Evolutionary conservation across 2,113 vertebrate genomes (phyloP).

Genomic region (Microcebus lehilahytsara): DNA sequence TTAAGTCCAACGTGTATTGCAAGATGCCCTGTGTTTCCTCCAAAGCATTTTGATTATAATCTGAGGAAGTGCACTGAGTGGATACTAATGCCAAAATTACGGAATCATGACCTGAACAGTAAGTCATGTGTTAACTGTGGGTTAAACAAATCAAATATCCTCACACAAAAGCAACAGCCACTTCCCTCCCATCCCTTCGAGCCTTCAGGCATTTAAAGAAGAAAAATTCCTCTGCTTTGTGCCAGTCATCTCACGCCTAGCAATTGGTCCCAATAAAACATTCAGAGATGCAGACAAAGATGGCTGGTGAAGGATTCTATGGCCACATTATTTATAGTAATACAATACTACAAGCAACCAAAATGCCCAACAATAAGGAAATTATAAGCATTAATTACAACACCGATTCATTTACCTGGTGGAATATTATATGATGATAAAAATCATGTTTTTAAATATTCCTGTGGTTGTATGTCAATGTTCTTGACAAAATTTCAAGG

Average conservation of each 20-base stretch:
- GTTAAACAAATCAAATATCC: neutral
- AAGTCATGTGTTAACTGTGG: neutral
- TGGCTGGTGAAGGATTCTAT: neutral
- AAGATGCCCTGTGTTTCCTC: neutral
- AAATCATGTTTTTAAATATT: neutral
- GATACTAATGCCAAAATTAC: neutral
- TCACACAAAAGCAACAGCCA: neutral
- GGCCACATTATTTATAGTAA: neutral
- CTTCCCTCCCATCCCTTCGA: neutral
- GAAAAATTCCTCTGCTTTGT: neutral
- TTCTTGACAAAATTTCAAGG: constrained; percentile 36
- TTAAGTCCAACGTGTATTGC: neutral
- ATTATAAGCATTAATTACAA: neutral
- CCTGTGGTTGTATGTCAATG: neutral
- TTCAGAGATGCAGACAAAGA: constrained; percentile 15
- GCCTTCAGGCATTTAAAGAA: neutral
- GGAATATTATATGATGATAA: neutral
- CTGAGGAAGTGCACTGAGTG: neutral
- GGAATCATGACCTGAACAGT: neutral
- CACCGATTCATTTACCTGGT: neutral
- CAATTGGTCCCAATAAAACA: constrained; percentile 33
- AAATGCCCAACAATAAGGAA: neutral
- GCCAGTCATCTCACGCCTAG: neutral
- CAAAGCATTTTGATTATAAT: neutral
- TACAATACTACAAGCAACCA: neutral